A percentile compares a stretch with the other conserved stretches of the same genome.
Evolutionary conservation across 2,888 invertebrate genomes (phyloP).

Genomic region (Perithous albicinctus): DNA sequence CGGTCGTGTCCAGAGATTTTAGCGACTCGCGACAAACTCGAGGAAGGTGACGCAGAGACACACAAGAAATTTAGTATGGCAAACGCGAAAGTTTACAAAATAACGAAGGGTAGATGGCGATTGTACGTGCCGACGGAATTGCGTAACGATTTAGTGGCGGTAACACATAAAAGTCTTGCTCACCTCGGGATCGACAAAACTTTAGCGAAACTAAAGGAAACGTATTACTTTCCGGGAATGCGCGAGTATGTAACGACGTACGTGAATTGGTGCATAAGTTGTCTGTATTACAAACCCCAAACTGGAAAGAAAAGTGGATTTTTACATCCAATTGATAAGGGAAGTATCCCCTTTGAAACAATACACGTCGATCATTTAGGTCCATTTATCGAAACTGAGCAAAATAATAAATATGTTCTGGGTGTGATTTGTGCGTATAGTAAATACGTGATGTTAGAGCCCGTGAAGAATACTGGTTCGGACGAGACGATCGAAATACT

Average conservation of each 20-base stretch:
- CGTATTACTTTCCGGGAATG: slow-evolving; percentile 69
- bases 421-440: neutral
- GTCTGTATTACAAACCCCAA: slow-evolving; percentile 57
- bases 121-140: slow-evolving; percentile 55
- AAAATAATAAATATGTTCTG: neutral
- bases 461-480: neutral
- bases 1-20: slow-evolving; percentile 50
- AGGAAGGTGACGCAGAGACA: slow-evolving; percentile 57
- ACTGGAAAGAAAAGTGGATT: slow-evolving; percentile 56
- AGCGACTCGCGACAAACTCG: slow-evolving; percentile 59
- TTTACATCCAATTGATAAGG: no score
- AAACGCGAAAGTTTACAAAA: slow-evolving; percentile 65
- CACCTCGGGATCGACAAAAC: slow-evolving; percentile 68
- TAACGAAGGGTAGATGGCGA: slow-evolving; percentile 52
- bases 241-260: no score
- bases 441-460: neutral
- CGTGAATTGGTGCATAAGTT: slow-evolving; percentile 64
- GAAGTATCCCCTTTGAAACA: no score
- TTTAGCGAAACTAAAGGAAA: slow-evolving; percentile 56
- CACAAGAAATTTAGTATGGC: slow-evolving; percentile 63
- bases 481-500: neutral
- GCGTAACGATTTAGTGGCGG: slow-evolving; percentile 49
- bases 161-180: slow-evolving; percentile 53
- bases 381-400: neutral
- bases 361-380: slow-evolving; percentile 58